Conservation (phyloP, 2,888 invertebrate genomes). For the Pachymerium ferrugineum region DNA sequence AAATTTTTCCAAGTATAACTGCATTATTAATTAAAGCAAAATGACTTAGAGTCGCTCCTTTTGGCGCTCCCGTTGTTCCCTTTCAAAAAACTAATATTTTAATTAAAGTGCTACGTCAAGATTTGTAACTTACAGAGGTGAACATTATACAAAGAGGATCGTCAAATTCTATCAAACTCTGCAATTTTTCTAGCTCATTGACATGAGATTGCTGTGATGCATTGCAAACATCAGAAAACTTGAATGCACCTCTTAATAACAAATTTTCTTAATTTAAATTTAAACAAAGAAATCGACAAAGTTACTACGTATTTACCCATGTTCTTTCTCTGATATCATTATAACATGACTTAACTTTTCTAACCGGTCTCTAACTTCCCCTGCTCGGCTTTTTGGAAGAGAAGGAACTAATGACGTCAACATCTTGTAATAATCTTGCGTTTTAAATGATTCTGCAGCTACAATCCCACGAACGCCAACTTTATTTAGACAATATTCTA, state of each 20-base stretch:
- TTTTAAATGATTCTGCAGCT: slow-evolving; percentile 58
- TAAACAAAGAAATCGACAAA: neutral
- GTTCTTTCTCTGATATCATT: neutral
- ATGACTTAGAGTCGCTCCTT: too few species aligned
- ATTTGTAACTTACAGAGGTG: too few species aligned
- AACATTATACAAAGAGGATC: slow-evolving; percentile 71
- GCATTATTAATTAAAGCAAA: too few species aligned
- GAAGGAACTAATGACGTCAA: slow-evolving; percentile 58
- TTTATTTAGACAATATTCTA: slow-evolving; percentile 66
- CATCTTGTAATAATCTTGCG: slow-evolving; percentile 62
- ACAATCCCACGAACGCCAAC: slow-evolving; percentile 63
- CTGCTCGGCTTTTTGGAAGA: slow-evolving; percentile 39
- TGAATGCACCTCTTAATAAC: neutral
- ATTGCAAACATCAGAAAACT: neutral
- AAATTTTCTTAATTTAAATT: neutral
- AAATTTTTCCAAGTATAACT: too few species aligned
- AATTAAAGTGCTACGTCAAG: too few species aligned
- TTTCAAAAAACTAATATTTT: slow-evolving; percentile 39
- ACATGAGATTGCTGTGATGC: neutral
- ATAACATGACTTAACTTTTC: neutral
- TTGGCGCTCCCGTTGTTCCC: too few species aligned
- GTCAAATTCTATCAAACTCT: slow-evolving; percentile 57
- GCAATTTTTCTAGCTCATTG: slow-evolving; percentile 30
- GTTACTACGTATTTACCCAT: neutral
- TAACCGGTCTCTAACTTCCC: neutral